Evolutionary conservation across 2,797 vertebrate genomes (phyloP).

Genomic region (Sorex maritimensis): DNA sequence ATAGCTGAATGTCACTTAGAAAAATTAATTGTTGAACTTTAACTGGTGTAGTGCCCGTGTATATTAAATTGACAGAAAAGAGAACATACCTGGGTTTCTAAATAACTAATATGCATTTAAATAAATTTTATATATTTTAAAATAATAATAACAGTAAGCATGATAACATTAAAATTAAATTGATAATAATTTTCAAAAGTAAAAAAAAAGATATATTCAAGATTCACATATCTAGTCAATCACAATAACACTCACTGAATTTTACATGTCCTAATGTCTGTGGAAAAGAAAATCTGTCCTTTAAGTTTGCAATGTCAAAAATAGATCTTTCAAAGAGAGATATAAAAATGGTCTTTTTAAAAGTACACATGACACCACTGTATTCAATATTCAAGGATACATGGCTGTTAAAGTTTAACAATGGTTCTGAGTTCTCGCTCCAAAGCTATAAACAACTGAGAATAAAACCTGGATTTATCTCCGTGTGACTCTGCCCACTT

Average conservation of each 20-base stretch:
- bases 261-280: neutral
- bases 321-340: neutral
- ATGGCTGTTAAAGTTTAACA: neutral
- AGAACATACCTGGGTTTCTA: neutral
- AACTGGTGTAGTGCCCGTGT: neutral
- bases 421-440: neutral
- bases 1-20: neutral
- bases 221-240: neutral
- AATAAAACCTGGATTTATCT: neutral
- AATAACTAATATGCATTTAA: slow-evolving; percentile 29
- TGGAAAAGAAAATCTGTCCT: neutral
- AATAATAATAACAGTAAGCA: neutral
- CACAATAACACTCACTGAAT: neutral
- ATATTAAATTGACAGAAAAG: slow-evolving; percentile 8
- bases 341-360: neutral
- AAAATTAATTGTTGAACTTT: neutral
- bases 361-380: neutral
- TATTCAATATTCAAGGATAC: neutral
- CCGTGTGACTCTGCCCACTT: neutral
- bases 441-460: neutral
- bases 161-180: slow-evolving; percentile 2
- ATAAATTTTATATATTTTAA: neutral
- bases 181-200: neutral
- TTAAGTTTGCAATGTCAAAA: slow-evolving; percentile 17
- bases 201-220: neutral